Conservation (phyloP, 1,140 invertebrate species). For the Hylaeus volcanicus region DNA sequence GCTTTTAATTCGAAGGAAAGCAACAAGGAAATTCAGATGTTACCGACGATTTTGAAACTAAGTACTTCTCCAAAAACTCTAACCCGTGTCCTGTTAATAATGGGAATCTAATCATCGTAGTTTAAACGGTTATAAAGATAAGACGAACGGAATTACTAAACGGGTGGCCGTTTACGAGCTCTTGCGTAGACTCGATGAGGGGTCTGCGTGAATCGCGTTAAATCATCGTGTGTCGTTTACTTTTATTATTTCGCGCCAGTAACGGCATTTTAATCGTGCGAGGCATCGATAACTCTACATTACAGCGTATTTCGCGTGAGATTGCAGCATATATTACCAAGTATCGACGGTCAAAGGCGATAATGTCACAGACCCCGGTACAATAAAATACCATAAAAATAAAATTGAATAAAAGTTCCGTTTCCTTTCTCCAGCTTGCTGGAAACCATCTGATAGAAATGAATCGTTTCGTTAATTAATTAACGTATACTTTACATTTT, state of each 20-base stretch:
- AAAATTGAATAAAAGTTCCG: neutral
- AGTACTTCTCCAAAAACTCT: too few relatives aligned
- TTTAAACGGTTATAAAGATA: conserved; percentile 24
- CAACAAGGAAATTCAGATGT: neutral
- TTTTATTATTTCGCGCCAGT: neutral
- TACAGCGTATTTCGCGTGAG: neutral
- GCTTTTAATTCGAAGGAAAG: too few relatives aligned
- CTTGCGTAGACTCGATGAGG: neutral
- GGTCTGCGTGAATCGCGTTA: neutral
- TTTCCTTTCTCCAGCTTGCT: neutral
- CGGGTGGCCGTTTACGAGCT: neutral
- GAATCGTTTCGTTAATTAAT: too few relatives aligned
- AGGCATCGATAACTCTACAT: conserved; percentile 3
- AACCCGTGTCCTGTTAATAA: neutral
- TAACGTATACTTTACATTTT: too few relatives aligned
- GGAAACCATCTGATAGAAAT: too few relatives aligned
- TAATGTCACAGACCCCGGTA: neutral
- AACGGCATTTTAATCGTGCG: neutral
- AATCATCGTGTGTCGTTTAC: conserved; percentile 24
- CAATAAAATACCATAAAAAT: too few relatives aligned
- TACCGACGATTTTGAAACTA: neutral
- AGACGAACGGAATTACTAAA: neutral
- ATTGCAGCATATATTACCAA: neutral
- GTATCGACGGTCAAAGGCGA: neutral
- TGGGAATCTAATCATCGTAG: neutral